Conservation (phyloP, 2,113 vertebrate species). For the Nycticryphes semicollaris region DNA sequence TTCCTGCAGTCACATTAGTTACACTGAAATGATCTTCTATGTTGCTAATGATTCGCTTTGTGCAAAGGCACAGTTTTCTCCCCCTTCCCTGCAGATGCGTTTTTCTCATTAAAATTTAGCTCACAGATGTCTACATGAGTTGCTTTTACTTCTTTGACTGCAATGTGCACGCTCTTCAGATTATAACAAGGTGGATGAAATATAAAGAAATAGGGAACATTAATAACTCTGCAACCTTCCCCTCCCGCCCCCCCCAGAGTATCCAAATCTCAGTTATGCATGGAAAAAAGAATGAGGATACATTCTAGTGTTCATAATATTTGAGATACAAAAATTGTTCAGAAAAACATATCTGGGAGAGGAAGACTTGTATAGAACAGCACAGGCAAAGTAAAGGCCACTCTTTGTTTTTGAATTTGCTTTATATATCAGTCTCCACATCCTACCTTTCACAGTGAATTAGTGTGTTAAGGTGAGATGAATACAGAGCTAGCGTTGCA, state of each 20-base stretch:
- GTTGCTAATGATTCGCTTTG: conserved; percentile 23
- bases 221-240: neutral
- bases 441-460: neutral
- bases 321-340: neutral
- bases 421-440: neutral
- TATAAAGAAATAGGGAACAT: neutral
- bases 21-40: neutral
- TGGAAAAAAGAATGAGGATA: neutral
- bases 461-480: neutral
- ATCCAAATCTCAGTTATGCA: neutral
- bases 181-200: neutral
- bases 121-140: neutral
- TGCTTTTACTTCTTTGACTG: neutral
- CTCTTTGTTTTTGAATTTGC: neutral
- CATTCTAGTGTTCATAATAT: neutral
- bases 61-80: neutral
- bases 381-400: neutral
- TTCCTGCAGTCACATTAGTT: conserved; percentile 13
- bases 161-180: neutral
- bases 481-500: neutral
- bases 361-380: neutral
- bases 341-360: neutral
- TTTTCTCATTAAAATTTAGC: conserved; percentile 33
- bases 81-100: neutral
- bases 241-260: neutral